Evolutionary conservation across 2,888 invertebrate species (phyloP), one percentile per base, ranked within the genome.

Genomic region (Melieria omissa): DNA sequence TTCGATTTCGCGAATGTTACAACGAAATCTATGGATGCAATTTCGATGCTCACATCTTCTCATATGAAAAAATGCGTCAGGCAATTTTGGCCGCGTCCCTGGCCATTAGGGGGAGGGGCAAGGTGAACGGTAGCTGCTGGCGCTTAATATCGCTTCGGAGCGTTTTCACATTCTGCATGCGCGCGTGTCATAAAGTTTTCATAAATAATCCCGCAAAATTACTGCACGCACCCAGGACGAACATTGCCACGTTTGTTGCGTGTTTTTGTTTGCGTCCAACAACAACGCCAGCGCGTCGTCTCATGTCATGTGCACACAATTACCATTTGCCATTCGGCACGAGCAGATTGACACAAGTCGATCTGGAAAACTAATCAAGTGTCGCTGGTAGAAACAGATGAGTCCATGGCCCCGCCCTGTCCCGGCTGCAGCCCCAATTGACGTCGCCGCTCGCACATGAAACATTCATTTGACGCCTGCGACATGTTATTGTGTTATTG

Each of bases 171-270:
- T 69, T 63, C 63, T 14, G 55, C 54, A 69, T 54, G 69, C 62
- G 41, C 12, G 7, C 14, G 3, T 63, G 65, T 55, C 65, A 71
- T 71, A 71, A 71, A 71, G 65, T 71, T 65, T 70, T 65, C 71
- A 82, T 82, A 81, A 80, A 81, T 78, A 82, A 79, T 78, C 77
- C 73, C 63, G 63, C 68, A 60, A 75, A 78, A 81, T 80, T 78
- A 78, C 76, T 77, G 60, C 80, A 81, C 80, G 78, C 75, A 78
- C 74, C 61, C 74, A 76, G 78, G 75, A 77, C 74, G 62, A 49
- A 63, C 63, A 70, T 76, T 72, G 69, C 68, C 70, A 69, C 29
- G 29, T 29, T 29, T 29, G 29, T 29, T 29, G 29, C 29, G 29
- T 57, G 68, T 67, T n/a, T n/a, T n/a, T 67, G 52, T 60, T 49